phyloP scores from a whole-genome alignment of 2,888 invertebrate genomes.

The Incurvaria masculella region DNA sequence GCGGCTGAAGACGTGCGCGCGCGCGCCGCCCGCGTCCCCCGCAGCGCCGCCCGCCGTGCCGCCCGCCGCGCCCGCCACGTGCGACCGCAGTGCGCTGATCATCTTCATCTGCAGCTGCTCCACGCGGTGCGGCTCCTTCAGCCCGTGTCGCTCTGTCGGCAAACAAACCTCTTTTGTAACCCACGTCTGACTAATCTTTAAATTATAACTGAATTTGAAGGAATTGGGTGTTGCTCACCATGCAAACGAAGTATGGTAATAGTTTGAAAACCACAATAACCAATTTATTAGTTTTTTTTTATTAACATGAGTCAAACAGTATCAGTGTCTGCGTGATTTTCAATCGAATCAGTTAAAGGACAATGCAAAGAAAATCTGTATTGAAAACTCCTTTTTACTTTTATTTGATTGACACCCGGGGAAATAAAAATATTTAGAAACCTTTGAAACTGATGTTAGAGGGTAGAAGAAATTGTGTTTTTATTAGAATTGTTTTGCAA shows the following conservation, averaged over 20 bases:
- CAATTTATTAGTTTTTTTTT: too few species aligned
- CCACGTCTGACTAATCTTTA: neutral
- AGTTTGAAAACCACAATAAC: too few species aligned
- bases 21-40: constrained; percentile 82
- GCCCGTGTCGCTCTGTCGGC: constrained; percentile 82
- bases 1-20: constrained; percentile 91
- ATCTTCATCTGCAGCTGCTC: constrained; percentile 97
- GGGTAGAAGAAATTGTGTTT: too few species aligned
- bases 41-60: constrained; percentile 84
- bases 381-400: neutral
- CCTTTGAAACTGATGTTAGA: too few species aligned
- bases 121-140: constrained; percentile 88
- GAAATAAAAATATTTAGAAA: too few species aligned
- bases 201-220: neutral
- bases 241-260: too few species aligned
- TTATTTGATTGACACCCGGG: too few species aligned
- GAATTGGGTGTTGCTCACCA: too few species aligned
- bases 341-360: too few species aligned
- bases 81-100: constrained; percentile 91
- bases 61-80: constrained; percentile 89
- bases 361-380: neutral
- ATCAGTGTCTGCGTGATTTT: too few species aligned
- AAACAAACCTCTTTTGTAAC: neutral
- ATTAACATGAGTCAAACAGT: too few species aligned
- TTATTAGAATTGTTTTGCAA: too few species aligned